A percentile compares a stretch with the other conserved stretches of the same genome.
These are phyloP conservation scores for Zonotrichia leucophrys DNA, from an alignment of 2,113 vertebrate species.

Conservation along the genomic window DNA sequence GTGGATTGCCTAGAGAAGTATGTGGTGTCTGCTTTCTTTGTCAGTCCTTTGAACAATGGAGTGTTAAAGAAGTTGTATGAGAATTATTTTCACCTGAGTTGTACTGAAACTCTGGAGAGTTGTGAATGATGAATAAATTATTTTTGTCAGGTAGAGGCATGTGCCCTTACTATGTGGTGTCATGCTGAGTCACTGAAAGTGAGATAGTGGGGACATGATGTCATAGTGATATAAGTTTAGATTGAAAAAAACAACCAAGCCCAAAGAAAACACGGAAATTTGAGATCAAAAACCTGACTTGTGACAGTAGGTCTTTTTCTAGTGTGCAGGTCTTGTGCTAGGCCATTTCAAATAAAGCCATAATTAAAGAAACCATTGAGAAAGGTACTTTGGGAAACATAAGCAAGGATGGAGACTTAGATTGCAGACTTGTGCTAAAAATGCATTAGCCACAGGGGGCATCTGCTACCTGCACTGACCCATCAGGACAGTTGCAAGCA, in stretches of 20 bases:
- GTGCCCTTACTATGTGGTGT: background rate
- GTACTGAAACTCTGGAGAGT: background rate
- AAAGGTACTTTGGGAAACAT: background rate
- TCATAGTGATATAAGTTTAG: background rate
- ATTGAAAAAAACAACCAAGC: background rate
- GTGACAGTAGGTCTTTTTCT: background rate
- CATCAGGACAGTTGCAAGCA: background rate
- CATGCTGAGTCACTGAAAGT: background rate
- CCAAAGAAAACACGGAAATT: background rate
- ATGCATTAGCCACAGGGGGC: background rate
- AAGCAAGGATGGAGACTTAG: background rate
- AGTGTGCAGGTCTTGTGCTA: background rate
- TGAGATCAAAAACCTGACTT: background rate
- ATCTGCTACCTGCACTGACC: background rate
- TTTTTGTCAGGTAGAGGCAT: background rate
- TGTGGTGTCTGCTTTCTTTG: background rate
- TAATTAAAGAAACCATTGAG: background rate
- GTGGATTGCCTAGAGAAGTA: background rate
- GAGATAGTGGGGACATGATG: background rate
- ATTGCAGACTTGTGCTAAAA: background rate
- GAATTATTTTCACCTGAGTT: background rate
- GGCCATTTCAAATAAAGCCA: background rate
- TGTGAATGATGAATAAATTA: background rate
- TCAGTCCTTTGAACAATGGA: background rate
- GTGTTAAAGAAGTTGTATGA: constrained; percentile 9